These are phyloP conservation scores for Acanthaster planci DNA, from an alignment of 35 echinoderm and acorn worm species.

Conservation along the genomic window DNA sequence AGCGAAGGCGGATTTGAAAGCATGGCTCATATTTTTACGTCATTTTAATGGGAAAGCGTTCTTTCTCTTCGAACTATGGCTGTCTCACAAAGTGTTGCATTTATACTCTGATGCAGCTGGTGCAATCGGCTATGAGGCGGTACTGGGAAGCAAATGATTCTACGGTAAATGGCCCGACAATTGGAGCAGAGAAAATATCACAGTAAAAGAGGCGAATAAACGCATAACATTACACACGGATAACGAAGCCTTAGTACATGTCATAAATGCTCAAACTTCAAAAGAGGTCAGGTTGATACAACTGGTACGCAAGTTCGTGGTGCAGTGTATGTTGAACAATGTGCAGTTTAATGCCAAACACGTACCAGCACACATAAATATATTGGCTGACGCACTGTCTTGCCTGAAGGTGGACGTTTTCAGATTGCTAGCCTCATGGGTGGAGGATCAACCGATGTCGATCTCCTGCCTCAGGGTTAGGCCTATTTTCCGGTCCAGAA, in stretches of 20 bases:
- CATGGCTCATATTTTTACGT: conserved; percentile 18
- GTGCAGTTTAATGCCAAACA: no score
- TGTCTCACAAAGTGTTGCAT: not conserved
- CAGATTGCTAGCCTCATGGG: not conserved
- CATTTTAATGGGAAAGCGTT: conserved; percentile 36
- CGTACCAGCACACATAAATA: not conserved
- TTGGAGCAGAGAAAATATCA: not conserved
- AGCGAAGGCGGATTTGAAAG: conserved; percentile 25
- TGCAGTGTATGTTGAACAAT: not conserved
- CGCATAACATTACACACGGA: conserved; percentile 31
- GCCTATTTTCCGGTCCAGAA: no score
- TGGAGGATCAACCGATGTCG: not conserved
- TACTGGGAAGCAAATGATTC: not conserved
- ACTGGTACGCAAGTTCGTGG: conserved; percentile 2
- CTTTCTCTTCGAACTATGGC: not conserved
- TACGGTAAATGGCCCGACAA: not conserved
- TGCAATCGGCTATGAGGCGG: conserved; percentile 29
- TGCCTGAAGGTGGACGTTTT: not conserved
- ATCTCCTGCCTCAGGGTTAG: no score
- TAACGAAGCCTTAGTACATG: not conserved
- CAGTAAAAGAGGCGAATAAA: not conserved
- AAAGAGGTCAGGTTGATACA: conserved; percentile 6
- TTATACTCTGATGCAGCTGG: conserved; percentile 36
- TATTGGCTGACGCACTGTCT: not conserved
- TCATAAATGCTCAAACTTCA: conserved; percentile 7